Conservation (phyloP, 2,888 invertebrate genomes). For the Orthosia cruda region DNA sequence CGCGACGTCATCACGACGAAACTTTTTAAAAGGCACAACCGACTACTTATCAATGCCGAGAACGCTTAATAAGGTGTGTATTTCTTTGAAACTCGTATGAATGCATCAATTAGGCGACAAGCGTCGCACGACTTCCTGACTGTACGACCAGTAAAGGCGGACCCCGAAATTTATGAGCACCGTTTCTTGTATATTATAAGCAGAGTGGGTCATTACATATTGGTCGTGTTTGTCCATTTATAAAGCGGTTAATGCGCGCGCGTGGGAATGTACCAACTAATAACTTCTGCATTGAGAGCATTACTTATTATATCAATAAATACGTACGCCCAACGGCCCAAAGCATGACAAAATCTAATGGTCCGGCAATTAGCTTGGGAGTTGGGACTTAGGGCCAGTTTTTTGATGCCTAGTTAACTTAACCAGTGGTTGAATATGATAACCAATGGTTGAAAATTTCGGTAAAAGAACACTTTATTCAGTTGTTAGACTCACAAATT, state of each 20-base stretch:
- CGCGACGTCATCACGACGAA: slow-evolving; percentile 2
- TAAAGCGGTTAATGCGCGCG: slow-evolving; percentile 61
- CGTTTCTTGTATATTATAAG: slow-evolving; percentile 55
- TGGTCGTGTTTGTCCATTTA: slow-evolving; percentile 69
- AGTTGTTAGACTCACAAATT: too few species aligned
- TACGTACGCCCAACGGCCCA: slow-evolving; percentile 39
- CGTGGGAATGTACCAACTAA: slow-evolving; percentile 71
- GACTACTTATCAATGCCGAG: slow-evolving; percentile 64
- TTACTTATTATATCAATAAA: slow-evolving; percentile 61
- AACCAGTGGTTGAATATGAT: too few species aligned
- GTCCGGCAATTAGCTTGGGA: slow-evolving; percentile 31
- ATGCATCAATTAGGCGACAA: slow-evolving; percentile 70
- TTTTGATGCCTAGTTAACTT: too few species aligned
- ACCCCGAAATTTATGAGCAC: slow-evolving; percentile 65
- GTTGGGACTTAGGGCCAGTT: not conserved
- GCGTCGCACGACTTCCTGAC: slow-evolving; percentile 72
- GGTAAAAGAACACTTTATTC: too few species aligned
- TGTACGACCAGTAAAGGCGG: slow-evolving; percentile 62
- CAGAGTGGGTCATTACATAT: slow-evolving; percentile 63
- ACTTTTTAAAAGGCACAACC: slow-evolving; percentile 37
- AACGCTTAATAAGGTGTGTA: slow-evolving; percentile 55
- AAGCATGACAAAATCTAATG: slow-evolving; percentile 40
- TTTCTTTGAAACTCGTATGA: slow-evolving; percentile 68
- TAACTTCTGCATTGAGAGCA: slow-evolving; percentile 68
- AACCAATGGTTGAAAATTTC: too few species aligned